Conservation (phyloP, 2,113 vertebrate genomes). For the Percopsis transmontana region DNA sequence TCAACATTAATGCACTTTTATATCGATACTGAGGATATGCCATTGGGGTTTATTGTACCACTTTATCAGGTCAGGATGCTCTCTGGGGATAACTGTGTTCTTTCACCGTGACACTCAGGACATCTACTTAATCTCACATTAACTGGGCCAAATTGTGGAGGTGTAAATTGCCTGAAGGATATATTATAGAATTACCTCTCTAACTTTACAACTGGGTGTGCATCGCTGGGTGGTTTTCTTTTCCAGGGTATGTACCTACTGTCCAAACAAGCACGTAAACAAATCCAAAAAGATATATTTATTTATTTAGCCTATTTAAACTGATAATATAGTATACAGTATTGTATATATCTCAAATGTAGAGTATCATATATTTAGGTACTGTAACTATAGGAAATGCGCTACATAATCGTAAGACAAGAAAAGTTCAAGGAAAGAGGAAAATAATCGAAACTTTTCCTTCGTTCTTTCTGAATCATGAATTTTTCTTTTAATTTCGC, state of each 20-base stretch:
- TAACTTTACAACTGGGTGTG: background rate
- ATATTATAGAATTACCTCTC: slow-evolving; percentile 7
- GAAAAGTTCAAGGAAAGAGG: slow-evolving; percentile 9
- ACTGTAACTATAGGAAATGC: background rate
- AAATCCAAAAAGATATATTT: background rate
- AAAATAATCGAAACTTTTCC: background rate
- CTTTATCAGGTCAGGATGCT: slow-evolving; percentile 29
- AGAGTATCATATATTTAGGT: background rate
- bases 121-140: slow-evolving; percentile 31
- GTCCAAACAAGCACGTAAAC: too few species aligned
- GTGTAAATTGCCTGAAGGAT: slow-evolving; percentile 9
- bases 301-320: too few species aligned
- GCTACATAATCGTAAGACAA: background rate
- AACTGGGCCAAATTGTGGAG: slow-evolving; percentile 24
- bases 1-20: slow-evolving; percentile 45
- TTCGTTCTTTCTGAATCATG: slow-evolving; percentile 5
- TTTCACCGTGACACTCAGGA: slow-evolving; percentile 12
- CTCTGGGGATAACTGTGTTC: slow-evolving; percentile 13
- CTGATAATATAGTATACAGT: too few species aligned
- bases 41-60: slow-evolving; percentile 33
- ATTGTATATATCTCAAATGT: too few species aligned
- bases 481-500: slow-evolving; percentile 33
- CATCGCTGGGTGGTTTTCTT: background rate
- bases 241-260: background rate
- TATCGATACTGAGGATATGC: slow-evolving; percentile 33